Base-by-base conservation (phyloP, 2,888 invertebrate species). In the Heterodera filipjevi region DNA sequence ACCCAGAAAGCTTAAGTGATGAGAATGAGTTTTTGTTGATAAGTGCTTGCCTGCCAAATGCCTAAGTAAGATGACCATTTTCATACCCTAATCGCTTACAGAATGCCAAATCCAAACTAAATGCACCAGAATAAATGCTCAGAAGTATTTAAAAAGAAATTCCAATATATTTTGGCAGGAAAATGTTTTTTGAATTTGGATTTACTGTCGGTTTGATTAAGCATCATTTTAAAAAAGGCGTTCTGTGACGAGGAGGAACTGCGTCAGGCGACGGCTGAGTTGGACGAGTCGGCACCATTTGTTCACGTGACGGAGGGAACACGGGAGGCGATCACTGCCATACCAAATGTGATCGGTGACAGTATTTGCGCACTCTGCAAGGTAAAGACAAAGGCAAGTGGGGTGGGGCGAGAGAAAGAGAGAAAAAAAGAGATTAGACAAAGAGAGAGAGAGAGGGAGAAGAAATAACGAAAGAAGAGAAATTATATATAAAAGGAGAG, bases 361-460 rank as follows among this genome's bases (percentile, higher is more conserved):
- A 98, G 96, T 91, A 93, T 96, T 85, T 99, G 99, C 90, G 93
- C 95, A 83, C 92, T 99, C 75, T 99, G 99, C 90, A 93, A 94
- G 81, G 84, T 84, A 49, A 35, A 76, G 30, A 3, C 66, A 27
- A 66, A 66, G 14, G 27, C 5, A 39, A 6, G 12, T 10, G 8
- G 64, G 64, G 64, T 14, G n/a, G 8, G 64, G 16, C n/a, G 64
- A 64, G 12, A 64, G 30, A 22, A 30, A 70, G 10, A 33, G 16
- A 35, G 10, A 27, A 71, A 71, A 16, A 16, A 2, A 35, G 27
- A 46, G 30, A 71, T 8, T 46, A 14, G 30, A 71, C 14, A 10
- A 27, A 30, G 49, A 71, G 27, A 27, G 10, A 14, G 33, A 2
- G 27, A 27, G 3, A 32, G n/a, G 33, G 12, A 3, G 27, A 12